Percentiles rank a stretch among this genome's conserved stretches.
Evolutionary conservation across 2,888 invertebrate genomes (phyloP).

Genomic region (Eumacrocentrus americanus): DNA sequence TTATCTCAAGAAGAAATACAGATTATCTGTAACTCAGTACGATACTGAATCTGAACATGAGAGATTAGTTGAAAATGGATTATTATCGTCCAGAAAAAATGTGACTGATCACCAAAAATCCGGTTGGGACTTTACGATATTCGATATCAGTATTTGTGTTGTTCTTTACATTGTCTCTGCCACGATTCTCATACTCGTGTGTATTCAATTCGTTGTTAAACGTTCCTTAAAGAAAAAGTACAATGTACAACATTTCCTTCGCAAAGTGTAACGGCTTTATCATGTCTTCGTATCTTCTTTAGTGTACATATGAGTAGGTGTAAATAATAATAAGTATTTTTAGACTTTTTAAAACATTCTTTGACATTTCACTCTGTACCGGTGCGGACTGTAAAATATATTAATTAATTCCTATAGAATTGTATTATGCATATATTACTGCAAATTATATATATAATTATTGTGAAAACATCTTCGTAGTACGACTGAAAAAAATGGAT

Average conservation of each 20-base stretch:
- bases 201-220: conserved; percentile 76
- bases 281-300: not conserved
- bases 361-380: conserved; percentile 1
- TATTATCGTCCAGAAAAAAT: conserved; percentile 36
- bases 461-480: not conserved
- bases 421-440: not conserved
- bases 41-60: conserved; percentile 9
- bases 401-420: too few species aligned
- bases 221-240: conserved; percentile 75
- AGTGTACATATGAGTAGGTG: conserved; percentile 10
- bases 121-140: conserved; percentile 67
- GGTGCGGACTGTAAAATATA: conserved; percentile 19
- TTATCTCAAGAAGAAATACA: conserved; percentile 69
- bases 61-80: conserved; percentile 35
- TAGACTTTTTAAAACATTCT: not conserved
- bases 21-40: conserved; percentile 43
- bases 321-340: conserved; percentile 12
- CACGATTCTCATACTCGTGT: conserved; percentile 75
- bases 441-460: not conserved
- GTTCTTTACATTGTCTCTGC: conserved; percentile 77
- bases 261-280: conserved; percentile 66
- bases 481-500: not conserved
- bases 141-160: conserved; percentile 79
- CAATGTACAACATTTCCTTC: conserved; percentile 73
- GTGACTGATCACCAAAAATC: conserved; percentile 40